A percentile compares a stretch with the other conserved stretches of the same genome.
phyloP scores from a whole-genome alignment of 2,888 invertebrate genomes.

The Mythimna vitellina region DNA sequence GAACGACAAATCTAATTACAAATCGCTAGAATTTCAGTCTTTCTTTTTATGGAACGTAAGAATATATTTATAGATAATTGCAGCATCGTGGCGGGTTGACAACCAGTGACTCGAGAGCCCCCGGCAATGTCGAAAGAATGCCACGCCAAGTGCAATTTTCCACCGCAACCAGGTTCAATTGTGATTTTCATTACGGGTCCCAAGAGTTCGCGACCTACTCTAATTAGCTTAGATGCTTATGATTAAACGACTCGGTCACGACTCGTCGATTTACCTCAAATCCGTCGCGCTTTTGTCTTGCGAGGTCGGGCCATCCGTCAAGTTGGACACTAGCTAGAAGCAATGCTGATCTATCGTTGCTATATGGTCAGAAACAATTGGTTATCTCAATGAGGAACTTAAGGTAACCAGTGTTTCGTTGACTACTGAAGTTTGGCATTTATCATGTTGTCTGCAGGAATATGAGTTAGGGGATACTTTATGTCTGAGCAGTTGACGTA shows the following conservation, averaged over 20 bases:
- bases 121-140: constrained; percentile 78
- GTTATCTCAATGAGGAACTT: constrained; percentile 29
- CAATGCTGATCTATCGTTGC: constrained; percentile 48
- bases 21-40: constrained; percentile 14
- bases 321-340: constrained; percentile 71
- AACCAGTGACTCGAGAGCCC: constrained; percentile 71
- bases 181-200: constrained; percentile 89
- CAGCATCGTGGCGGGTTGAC: constrained; percentile 67
- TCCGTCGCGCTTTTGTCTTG: constrained; percentile 84
- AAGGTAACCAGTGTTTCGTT: constrained; percentile 48
- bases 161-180: constrained; percentile 84
- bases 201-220: constrained; percentile 88
- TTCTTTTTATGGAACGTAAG: constrained; percentile 34
- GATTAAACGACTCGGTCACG: constrained; percentile 89
- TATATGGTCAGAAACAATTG: constrained; percentile 49
- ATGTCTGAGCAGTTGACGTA: constrained; percentile 69
- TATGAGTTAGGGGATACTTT: constrained; percentile 69
- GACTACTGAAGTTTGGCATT: constrained; percentile 60
- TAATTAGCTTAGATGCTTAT: constrained; percentile 89
- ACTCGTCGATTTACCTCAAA: constrained; percentile 87
- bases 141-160: constrained; percentile 86
- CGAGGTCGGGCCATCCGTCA: constrained; percentile 82
- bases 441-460: constrained; percentile 62
- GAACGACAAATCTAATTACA: constrained; percentile 12
- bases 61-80: constrained; percentile 59